phyloP scores from a whole-genome alignment of 1,140 invertebrate species.

The Euglossa dilemma region DNA sequence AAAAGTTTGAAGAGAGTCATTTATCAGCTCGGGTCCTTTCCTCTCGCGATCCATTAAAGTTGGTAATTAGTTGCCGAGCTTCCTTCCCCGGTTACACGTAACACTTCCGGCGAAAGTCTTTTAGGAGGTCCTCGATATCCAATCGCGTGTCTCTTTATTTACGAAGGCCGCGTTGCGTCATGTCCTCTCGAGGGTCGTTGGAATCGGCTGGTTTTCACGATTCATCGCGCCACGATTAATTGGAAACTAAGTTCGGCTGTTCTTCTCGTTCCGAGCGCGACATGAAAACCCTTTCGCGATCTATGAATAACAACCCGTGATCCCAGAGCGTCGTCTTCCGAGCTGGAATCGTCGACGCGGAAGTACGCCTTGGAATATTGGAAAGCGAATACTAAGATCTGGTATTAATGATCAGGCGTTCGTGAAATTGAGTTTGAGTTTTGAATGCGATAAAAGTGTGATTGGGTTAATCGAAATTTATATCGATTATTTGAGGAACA shows the following conservation, averaged over 20 bases:
- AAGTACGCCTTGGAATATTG: too few relatives aligned
- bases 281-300: constrained; percentile 63
- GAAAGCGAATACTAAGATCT: too few relatives aligned
- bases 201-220: constrained; percentile 31
- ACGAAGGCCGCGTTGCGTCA: neutral
- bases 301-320: constrained; percentile 45
- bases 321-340: neutral
- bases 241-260: constrained; percentile 43
- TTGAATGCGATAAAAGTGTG: too few relatives aligned
- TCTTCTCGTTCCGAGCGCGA: constrained; percentile 38
- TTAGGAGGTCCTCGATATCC: constrained; percentile 2
- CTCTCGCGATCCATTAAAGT: constrained; percentile 43
- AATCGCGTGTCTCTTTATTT: constrained; percentile 35
- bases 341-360: too few relatives aligned
- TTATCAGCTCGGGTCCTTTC: neutral
- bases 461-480: too few relatives aligned
- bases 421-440: too few relatives aligned
- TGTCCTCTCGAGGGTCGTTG: constrained; percentile 36
- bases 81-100: constrained; percentile 5
- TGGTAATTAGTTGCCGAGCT: constrained; percentile 47
- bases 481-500: too few relatives aligned
- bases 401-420: too few relatives aligned
- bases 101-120: neutral
- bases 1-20: constrained; percentile 18
- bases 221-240: constrained; percentile 67